Conservation (phyloP, 2,797 vertebrate species). For the Buphagus erythrorhynchus region DNA sequence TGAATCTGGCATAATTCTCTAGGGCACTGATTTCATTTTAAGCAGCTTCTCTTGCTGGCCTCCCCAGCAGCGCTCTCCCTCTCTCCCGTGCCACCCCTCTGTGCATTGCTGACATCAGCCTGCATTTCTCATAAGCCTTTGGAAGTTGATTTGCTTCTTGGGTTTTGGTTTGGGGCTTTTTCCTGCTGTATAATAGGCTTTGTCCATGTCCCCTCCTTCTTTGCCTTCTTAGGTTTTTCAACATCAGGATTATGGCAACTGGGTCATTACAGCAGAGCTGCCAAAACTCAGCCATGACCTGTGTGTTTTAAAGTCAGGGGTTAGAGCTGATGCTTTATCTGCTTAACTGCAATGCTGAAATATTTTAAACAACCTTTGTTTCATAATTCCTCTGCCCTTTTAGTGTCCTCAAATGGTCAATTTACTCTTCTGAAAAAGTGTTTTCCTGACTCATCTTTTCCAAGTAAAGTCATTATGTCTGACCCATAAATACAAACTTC, state of each 20-base stretch:
- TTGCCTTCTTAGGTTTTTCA: not conserved
- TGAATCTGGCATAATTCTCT: not conserved
- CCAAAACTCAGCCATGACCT: not conserved
- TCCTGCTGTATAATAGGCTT: not conserved
- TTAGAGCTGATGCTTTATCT: not conserved
- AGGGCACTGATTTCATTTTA: not conserved
- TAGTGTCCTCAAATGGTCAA: not conserved
- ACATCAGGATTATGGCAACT: not conserved
- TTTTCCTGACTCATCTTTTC: conserved; percentile 16
- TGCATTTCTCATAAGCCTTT: not conserved
- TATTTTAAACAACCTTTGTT: not conserved
- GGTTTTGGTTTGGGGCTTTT: not conserved
- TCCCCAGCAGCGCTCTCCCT: not conserved
- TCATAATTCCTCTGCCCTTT: not conserved
- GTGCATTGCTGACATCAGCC: not conserved
- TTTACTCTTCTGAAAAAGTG: not conserved
- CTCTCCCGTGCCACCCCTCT: not conserved
- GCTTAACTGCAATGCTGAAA: not conserved
- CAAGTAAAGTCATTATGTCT: not conserved
- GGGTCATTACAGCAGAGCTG: not conserved
- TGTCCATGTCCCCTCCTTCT: not conserved
- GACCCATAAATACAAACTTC: conserved; percentile 10
- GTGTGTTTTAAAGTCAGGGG: not conserved
- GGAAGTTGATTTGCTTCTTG: not conserved
- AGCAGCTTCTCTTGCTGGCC: not conserved